A percentile compares a stretch with the other conserved stretches of the same genome.
Evolutionary conservation across 1,140 invertebrate genomes (phyloP).

Genomic region (Harlomillsia oculata): DNA sequence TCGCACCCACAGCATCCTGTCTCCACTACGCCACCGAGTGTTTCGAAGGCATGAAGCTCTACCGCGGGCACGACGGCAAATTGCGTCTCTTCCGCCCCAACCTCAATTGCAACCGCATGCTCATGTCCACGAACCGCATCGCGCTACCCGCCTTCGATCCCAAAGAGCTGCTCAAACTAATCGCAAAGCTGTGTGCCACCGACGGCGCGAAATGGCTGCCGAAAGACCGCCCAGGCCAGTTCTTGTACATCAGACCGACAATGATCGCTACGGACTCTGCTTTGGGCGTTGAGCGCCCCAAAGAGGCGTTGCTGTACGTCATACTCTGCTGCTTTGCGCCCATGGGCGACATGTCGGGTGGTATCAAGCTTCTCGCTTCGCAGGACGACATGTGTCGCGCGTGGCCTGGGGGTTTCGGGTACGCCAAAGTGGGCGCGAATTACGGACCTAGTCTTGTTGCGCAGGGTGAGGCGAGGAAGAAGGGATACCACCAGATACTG

Average conservation of each 20-base stretch:
- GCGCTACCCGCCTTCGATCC: constrained; percentile 83
- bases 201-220: constrained; percentile 99
- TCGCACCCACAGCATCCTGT: constrained; percentile 94
- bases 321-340: constrained; percentile 86
- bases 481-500: constrained; percentile 91
- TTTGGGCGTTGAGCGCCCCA: constrained; percentile 74
- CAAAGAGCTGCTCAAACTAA: constrained; percentile 75
- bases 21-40: constrained; percentile 89
- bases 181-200: constrained; percentile 75
- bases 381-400: constrained; percentile 73
- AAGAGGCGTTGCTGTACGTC: constrained; percentile 77
- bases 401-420: constrained; percentile 92
- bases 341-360: constrained; percentile 67
- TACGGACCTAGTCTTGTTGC: constrained; percentile 77
- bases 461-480: too few species aligned
- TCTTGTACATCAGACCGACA: constrained; percentile 91
- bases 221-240: constrained; percentile 75
- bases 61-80: constrained; percentile 82
- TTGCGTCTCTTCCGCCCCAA: constrained; percentile 91
- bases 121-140: constrained; percentile 67
- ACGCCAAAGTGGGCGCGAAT: constrained; percentile 92
- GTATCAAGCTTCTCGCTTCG: constrained; percentile 67
- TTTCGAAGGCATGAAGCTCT: constrained; percentile 98
- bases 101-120: constrained; percentile 90
- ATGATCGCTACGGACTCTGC: constrained; percentile 93